A percentile compares a stretch with the other conserved stretches of the same genome.
Evolutionary conservation across 2,888 invertebrate species (phyloP).

Genomic region (Stenchaetothrips biformis): DNA sequence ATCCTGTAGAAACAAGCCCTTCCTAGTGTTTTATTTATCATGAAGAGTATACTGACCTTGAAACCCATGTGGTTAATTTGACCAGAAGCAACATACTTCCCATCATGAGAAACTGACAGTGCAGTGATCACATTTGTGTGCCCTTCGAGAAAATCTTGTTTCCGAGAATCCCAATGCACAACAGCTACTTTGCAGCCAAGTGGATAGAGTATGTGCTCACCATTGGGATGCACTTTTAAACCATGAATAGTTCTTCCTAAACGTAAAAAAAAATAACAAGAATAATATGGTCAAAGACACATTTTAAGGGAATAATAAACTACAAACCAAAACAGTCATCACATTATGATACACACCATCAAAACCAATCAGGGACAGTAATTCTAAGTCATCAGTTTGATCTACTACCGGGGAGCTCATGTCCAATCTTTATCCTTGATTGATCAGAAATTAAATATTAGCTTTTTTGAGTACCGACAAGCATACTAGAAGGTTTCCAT

Average conservation of each 20-base stretch:
- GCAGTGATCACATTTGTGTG: constrained; percentile 76
- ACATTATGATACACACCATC: constrained; percentile 56
- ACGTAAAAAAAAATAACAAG: constrained; percentile 30
- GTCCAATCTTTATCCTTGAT: background rate
- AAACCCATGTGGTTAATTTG: constrained; percentile 89
- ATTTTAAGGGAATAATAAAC: background rate
- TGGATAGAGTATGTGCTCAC: constrained; percentile 66
- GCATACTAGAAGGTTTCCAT: background rate
- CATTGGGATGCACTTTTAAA: constrained; percentile 66
- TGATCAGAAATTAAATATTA: background rate
- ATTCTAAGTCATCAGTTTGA: constrained; percentile 58
- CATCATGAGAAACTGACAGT: constrained; percentile 66
- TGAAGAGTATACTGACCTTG: constrained; percentile 51
- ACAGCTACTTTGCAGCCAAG: constrained; percentile 75
- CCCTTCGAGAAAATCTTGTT: constrained; percentile 70
- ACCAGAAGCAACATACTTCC: constrained; percentile 80
- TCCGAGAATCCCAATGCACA: constrained; percentile 61
- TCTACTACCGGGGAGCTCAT: constrained; percentile 26
- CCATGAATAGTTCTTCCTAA: constrained; percentile 51
- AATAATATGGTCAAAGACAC: constrained; percentile 19
- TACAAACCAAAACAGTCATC: constrained; percentile 26
- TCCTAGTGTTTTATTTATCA: too few relatives aligned
- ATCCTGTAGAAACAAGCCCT: too few relatives aligned
- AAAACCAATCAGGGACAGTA: constrained; percentile 72
- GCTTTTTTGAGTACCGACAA: background rate